A percentile compares a stretch with the other conserved stretches of the same genome.
These are phyloP conservation scores for Gymnodraco acuticeps DNA, from an alignment of 2,797 vertebrate genomes.

Conservation along the genomic window DNA sequence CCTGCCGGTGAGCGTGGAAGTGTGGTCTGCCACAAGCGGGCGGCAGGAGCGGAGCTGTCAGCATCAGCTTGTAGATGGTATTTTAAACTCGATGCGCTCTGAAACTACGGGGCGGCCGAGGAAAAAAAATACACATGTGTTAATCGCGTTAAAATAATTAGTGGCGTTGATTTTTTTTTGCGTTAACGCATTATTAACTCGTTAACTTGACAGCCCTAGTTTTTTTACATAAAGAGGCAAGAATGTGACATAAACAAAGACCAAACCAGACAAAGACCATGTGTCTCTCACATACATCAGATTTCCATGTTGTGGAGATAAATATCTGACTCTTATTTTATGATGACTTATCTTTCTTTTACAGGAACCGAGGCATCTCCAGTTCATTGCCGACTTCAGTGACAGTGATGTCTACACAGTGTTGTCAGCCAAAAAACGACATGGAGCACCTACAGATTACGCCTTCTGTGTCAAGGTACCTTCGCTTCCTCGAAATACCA, in stretches of 20 bases:
- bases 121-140: no score
- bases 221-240: not conserved
- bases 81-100: no score
- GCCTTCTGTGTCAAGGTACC: conserved; percentile 97
- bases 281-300: not conserved
- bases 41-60: no score
- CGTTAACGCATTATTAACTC: no score
- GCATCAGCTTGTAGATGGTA: no score
- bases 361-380: conserved; percentile 97
- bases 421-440: conserved; percentile 90
- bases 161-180: no score
- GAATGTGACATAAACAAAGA: not conserved
- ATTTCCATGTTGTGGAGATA: not conserved
- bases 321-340: conserved; percentile 17
- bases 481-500: conserved; percentile 20
- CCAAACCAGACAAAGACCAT: no score
- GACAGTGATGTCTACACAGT: conserved; percentile 93
- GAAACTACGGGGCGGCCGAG: no score
- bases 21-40: no score
- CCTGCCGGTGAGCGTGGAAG: no score
- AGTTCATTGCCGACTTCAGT: conserved; percentile 95
- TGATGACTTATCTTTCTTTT: conserved; percentile 41
- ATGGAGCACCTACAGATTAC: conserved; percentile 91
- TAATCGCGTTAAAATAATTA: no score
- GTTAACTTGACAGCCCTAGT: no score